A percentile compares a stretch with the other conserved stretches of the same genome.
These are phyloP conservation scores for Gibbula magus DNA, from an alignment of 2,888 invertebrate genomes.

Conservation along the genomic window DNA sequence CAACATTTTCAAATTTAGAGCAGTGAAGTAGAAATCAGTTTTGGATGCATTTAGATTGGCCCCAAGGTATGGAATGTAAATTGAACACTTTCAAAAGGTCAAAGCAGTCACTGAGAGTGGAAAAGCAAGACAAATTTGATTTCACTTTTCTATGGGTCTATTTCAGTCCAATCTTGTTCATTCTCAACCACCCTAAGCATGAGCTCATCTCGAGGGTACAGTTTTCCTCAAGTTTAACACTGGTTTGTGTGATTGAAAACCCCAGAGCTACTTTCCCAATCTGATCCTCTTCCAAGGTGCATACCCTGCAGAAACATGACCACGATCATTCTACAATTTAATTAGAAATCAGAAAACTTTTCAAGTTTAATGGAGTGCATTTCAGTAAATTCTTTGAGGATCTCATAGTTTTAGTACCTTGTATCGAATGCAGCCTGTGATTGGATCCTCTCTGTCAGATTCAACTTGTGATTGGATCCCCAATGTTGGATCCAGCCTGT, in stretches of 20 bases:
- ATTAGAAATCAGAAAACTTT: neutral
- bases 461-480: too few species aligned
- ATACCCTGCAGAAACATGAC: neutral
- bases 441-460: too few species aligned
- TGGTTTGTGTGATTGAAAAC: neutral
- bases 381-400: too few species aligned
- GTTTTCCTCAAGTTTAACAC: neutral
- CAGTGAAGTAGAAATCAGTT: too few species aligned
- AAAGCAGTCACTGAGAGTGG: too few species aligned
- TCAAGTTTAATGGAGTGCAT: neutral
- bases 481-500: too few species aligned
- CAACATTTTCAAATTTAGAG: too few species aligned
- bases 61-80: too few species aligned
- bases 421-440: too few species aligned
- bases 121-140: conserved; percentile 11
- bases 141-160: neutral
- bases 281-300: neutral
- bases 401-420: too few species aligned
- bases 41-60: too few species aligned
- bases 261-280: neutral
- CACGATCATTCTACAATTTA: neutral
- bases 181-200: neutral
- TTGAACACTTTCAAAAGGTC: too few species aligned
- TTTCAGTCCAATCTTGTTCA: neutral
- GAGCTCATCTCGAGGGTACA: neutral